Conservation (phyloP, 2,113 vertebrate species). For the Nibea albiflora region DNA sequence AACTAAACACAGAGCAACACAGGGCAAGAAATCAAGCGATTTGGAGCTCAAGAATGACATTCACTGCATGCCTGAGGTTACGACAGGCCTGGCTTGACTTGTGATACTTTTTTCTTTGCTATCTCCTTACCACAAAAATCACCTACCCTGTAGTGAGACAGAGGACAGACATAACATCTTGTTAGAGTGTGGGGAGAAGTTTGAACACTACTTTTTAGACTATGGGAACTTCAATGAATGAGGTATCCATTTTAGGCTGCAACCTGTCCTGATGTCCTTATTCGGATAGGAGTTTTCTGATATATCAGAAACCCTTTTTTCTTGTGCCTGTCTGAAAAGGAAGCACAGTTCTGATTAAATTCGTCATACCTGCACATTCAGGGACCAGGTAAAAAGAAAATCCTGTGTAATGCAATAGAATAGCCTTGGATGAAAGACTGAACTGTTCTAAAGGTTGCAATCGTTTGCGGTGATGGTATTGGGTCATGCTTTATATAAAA, state of each 20-base stretch:
- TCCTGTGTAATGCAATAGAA: background rate
- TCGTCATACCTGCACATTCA: background rate
- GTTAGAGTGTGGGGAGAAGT: slow-evolving; percentile 2
- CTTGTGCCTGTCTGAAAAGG: background rate
- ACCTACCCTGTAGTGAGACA: background rate
- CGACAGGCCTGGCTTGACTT: background rate
- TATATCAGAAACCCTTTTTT: background rate
- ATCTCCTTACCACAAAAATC: background rate
- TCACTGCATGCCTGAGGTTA: background rate
- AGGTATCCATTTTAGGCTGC: slow-evolving; percentile 6
- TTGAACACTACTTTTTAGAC: slow-evolving; percentile 15
- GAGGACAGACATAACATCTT: slow-evolving; percentile 5
- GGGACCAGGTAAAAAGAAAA: background rate
- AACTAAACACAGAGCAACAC: background rate
- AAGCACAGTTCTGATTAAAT: background rate
- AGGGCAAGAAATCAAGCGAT: background rate
- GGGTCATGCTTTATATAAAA: background rate
- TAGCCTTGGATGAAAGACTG: background rate
- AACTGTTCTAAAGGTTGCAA: too few relatives aligned
- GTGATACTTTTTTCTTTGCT: background rate
- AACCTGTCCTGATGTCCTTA: slow-evolving; percentile 4
- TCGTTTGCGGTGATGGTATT: background rate
- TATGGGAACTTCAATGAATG: slow-evolving; percentile 5
- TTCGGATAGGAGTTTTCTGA: background rate
- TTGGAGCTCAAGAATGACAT: background rate